These are phyloP conservation scores for Catharus bicknelli DNA, from an alignment of 2,113 vertebrate genomes.

Conservation along the genomic window DNA sequence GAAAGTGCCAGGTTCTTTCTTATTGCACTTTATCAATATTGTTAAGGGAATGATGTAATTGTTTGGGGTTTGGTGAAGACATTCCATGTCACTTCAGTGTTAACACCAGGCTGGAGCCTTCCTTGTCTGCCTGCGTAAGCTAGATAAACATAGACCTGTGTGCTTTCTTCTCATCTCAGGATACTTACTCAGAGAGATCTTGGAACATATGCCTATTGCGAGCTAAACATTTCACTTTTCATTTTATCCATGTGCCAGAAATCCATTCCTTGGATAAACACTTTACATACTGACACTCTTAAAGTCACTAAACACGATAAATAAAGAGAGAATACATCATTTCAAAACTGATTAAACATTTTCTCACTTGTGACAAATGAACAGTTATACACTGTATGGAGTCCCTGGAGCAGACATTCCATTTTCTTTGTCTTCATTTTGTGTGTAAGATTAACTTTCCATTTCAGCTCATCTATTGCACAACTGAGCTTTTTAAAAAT, in stretches of 20 bases:
- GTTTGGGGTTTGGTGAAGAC: slow-evolving; percentile 87
- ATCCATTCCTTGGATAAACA: slow-evolving; percentile 80
- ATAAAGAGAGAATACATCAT: slow-evolving; percentile 74
- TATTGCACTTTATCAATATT: slow-evolving; percentile 78
- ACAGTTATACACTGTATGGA: slow-evolving; percentile 58
- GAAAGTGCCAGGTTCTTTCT: slow-evolving; percentile 67
- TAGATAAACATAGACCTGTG: slow-evolving; percentile 87
- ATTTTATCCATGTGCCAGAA: slow-evolving; percentile 79
- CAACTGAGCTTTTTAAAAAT: slow-evolving; percentile 62
- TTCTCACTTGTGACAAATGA: slow-evolving; percentile 75
- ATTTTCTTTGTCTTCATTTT: slow-evolving; percentile 66
- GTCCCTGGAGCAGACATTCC: slow-evolving; percentile 53
- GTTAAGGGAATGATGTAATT: slow-evolving; percentile 82
- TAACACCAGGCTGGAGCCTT: slow-evolving; percentile 90
- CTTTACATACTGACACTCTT: slow-evolving; percentile 77
- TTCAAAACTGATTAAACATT: slow-evolving; percentile 73
- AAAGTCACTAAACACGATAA: slow-evolving; percentile 77
- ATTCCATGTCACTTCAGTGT: slow-evolving; percentile 83
- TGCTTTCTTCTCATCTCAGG: slow-evolving; percentile 75
- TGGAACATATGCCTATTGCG: slow-evolving; percentile 74
- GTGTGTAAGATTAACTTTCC: slow-evolving; percentile 72
- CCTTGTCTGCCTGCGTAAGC: slow-evolving; percentile 80
- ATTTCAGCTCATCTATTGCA: slow-evolving; percentile 69
- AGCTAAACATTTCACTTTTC: slow-evolving; percentile 80
- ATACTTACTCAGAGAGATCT: slow-evolving; percentile 73